Base-by-base conservation (phyloP, 2,888 invertebrate species). In the Drosophila longiperda region DNA sequence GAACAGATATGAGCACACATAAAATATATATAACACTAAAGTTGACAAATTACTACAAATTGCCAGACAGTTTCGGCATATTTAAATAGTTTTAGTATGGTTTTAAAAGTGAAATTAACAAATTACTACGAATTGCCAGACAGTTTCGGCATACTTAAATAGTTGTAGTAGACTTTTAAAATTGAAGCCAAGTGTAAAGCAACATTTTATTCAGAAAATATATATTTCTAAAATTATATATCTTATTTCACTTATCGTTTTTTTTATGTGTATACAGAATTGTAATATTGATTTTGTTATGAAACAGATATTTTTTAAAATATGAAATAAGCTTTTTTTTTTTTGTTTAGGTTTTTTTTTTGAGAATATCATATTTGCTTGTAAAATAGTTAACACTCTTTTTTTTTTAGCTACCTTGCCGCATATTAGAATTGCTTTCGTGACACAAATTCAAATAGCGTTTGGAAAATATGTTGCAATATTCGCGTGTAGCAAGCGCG, bases 401-500 rank as follows among this genome's bases (percentile, higher is more conserved):
- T 45, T 23, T 7, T 23, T 23, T 45, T 20, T 8, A 17, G 50
- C n/a, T 6, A 29, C 11, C 17, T 7, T 1, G 11, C 6, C 8
- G 29, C n/a, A 50, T n/a, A n/a, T 6, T 0, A 0, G 11, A 50
- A 1, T 29, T 50, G 7, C 3, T 1, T 12, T 40, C 61, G 61
- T 61, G 61, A 7, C 61, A 40, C 61, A 23, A n/a, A 12, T 42
- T 32, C 29, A 5, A n/a, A 45, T 29, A 29, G 23, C 23, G 23
- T 8, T 12, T 7, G 29, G 15, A 9, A 11, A 1, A 34, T 29
- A 29, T 17, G 40, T 34, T 53, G 34, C 36, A 23, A 52, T 45
- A 9, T 17, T 60, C 11, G 29, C 23, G 34, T 57, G 38, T 42
- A 17, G 11, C 29, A 40, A 4, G 34, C 32, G 50, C 73, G 70